A percentile compares a stretch with the other conserved stretches of the same genome.
Evolutionary conservation across 2,888 invertebrate species (phyloP).

Genomic region (Leucophora obtusa): DNA sequence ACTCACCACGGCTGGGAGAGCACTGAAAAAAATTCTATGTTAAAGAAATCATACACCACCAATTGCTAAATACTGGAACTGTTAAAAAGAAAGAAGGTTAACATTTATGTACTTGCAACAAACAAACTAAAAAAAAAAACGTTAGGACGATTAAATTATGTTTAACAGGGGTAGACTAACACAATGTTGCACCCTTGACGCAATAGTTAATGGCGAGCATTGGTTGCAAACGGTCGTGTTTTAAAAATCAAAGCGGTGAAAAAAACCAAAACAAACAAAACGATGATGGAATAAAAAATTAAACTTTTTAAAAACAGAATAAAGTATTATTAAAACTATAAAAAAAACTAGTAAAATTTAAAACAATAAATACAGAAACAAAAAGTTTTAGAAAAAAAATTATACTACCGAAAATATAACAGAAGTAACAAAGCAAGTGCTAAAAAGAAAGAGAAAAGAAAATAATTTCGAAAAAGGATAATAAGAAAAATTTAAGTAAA

Average conservation of each 20-base stretch:
- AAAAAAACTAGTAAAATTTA: slow-evolving; percentile 1
- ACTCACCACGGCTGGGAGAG: slow-evolving; percentile 53
- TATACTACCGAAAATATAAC: not conserved
- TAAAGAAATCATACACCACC: not conserved
- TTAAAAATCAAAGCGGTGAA: slow-evolving; percentile 66
- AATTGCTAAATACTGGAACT: not conserved
- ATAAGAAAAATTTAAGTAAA: not conserved
- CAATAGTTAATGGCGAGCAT: slow-evolving; percentile 78
- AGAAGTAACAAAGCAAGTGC: not conserved
- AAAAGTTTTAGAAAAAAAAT: not conserved
- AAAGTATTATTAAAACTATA: not conserved
- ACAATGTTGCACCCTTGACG: slow-evolving; percentile 73
- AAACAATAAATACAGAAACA: not conserved
- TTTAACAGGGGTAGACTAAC: slow-evolving; percentile 68
- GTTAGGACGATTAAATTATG: slow-evolving; percentile 56
- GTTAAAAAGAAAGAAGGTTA: slow-evolving; percentile 44
- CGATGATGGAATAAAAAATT: slow-evolving; percentile 3
- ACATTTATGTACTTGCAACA: slow-evolving; percentile 37
- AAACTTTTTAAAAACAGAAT: not conserved
- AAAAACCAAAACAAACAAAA: not conserved
- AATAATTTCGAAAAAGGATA: slow-evolving; percentile 11
- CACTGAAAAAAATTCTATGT: not conserved
- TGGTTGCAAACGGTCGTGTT: slow-evolving; percentile 78
- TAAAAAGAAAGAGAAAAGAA: not conserved
- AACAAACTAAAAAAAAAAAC: slow-evolving; percentile 29